Conservation (phyloP, 1,140 invertebrate genomes). For the Orchesella cincta region DNA sequence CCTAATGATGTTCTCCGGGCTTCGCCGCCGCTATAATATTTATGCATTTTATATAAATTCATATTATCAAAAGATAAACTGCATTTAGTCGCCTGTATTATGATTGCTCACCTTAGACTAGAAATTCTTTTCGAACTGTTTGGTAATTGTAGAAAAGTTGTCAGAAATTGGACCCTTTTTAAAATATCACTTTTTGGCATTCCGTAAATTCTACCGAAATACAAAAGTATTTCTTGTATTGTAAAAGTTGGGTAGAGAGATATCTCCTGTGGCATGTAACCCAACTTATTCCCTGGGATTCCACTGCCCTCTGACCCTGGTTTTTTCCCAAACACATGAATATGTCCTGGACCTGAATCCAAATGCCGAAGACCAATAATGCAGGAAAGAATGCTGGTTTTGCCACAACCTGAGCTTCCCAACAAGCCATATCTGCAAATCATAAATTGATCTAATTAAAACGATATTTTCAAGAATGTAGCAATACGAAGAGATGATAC, state of each 20-base stretch:
- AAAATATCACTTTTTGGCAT: conserved; percentile 33
- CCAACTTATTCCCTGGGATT: conserved; percentile 54
- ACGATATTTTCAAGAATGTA: too few relatives aligned
- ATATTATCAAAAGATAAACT: too few relatives aligned
- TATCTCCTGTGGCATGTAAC: conserved; percentile 51
- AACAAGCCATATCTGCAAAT: conserved; percentile 56
- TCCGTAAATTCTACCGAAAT: conserved; percentile 43
- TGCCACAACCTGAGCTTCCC: conserved; percentile 54
- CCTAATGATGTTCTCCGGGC: too few relatives aligned
- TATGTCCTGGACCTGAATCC: conserved; percentile 54
- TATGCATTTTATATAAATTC: too few relatives aligned
- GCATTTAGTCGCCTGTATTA: too few relatives aligned
- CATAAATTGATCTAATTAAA: too few relatives aligned
- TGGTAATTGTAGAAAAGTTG: conserved; percentile 39
- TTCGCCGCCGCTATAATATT: too few relatives aligned
- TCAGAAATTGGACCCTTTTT: conserved; percentile 40
- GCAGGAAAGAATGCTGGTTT: conserved; percentile 57
- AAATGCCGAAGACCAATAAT: conserved; percentile 56
- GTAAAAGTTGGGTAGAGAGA: conserved; percentile 38
- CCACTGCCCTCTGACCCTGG: conserved; percentile 54
- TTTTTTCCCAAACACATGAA: conserved; percentile 56
- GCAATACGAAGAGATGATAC: neutral
- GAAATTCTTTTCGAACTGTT: conserved; percentile 27
- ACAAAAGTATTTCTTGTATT: conserved; percentile 41
- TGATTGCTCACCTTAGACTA: conserved; percentile 24